Conservation (phyloP, 2,888 invertebrate genomes). For the Limenitis camilla region DNA sequence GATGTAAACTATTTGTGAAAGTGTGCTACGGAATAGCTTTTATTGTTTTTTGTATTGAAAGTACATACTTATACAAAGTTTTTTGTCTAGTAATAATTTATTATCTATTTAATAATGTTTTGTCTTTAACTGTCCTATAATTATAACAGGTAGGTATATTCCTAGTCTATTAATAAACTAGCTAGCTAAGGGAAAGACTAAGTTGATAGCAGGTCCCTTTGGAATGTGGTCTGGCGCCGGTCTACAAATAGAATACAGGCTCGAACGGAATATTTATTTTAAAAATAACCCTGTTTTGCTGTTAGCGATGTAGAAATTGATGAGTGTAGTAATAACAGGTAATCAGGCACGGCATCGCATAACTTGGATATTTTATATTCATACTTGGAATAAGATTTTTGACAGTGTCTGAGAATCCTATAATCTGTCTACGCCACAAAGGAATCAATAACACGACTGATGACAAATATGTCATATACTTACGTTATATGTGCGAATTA, state of each 20-base stretch:
- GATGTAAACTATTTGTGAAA: slow-evolving; percentile 62
- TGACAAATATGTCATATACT: too few relatives aligned
- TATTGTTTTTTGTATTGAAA: background rate
- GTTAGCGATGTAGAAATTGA: slow-evolving; percentile 14
- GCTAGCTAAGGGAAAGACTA: slow-evolving; percentile 51
- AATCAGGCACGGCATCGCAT: background rate
- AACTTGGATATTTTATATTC: background rate
- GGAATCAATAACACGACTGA: too few relatives aligned
- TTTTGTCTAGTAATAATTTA: background rate
- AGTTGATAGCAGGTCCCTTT: slow-evolving; percentile 55
- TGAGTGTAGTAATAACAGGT: slow-evolving; percentile 10
- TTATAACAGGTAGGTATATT: slow-evolving; percentile 38
- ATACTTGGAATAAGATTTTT: background rate
- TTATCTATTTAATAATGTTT: background rate
- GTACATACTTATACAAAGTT: background rate
- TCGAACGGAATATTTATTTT: slow-evolving; percentile 39
- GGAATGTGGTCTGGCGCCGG: slow-evolving; percentile 69
- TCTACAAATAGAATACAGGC: slow-evolving; percentile 56
- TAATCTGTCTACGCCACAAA: too few relatives aligned
- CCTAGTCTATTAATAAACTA: slow-evolving; percentile 53
- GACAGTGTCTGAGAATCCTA: too few relatives aligned
- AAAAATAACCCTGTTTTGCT: slow-evolving; percentile 34
- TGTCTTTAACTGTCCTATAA: background rate
- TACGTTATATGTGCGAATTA: too few relatives aligned
- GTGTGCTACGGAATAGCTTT: slow-evolving; percentile 40